Conservation (phyloP, 2,113 vertebrate genomes). For the Pomatostomus ruficeps region DNA sequence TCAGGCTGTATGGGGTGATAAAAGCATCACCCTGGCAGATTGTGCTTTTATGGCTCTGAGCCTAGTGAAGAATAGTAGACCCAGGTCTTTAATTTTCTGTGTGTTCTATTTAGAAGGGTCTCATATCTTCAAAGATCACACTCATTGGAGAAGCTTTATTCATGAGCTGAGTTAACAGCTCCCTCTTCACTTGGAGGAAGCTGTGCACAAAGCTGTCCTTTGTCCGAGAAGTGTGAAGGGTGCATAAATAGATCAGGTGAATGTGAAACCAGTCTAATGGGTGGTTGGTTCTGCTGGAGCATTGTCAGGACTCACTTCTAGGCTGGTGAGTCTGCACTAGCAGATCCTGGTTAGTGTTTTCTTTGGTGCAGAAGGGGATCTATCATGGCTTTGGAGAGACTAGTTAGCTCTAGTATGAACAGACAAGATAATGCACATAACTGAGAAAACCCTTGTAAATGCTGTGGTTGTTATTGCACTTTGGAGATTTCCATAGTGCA, state of each 20-base stretch:
- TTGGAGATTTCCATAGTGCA: neutral
- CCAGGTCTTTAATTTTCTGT: neutral
- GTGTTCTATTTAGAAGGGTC: neutral
- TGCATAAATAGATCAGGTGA: neutral
- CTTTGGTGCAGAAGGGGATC: neutral
- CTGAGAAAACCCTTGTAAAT: neutral
- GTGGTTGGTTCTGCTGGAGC: neutral
- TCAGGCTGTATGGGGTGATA: neutral
- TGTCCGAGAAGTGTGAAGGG: neutral
- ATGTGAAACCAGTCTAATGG: neutral
- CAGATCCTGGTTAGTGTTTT: neutral
- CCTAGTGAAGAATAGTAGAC: neutral
- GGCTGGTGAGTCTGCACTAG: neutral
- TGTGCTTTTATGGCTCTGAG: neutral
- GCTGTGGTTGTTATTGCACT: neutral
- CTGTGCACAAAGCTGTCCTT: neutral
- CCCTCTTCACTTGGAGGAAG: neutral
- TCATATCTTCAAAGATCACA: neutral
- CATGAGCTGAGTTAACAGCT: neutral
- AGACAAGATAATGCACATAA: neutral
- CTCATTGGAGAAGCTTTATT: neutral
- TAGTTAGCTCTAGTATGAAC: neutral
- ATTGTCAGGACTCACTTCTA: neutral
- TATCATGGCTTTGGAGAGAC: neutral
- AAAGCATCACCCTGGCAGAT: neutral